Evolutionary conservation across 37 sponge, comb jelly and placozoan species (phyloP), one percentile per base, ranked within the genome.

Genomic region (Aphrocallistes beatrix): DNA sequence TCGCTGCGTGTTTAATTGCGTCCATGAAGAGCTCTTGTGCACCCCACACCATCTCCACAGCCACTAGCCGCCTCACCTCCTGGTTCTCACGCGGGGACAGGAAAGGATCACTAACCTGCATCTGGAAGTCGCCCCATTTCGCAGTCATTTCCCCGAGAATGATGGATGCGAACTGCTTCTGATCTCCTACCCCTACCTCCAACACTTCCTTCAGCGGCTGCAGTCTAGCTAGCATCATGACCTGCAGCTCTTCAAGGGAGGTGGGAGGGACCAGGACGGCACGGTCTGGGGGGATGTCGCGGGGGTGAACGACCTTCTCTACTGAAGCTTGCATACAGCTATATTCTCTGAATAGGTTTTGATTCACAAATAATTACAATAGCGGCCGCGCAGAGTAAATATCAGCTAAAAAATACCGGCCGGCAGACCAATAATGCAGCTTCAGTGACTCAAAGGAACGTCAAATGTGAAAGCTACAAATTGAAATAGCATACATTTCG

Each of bases 31-130:
- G 75, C 10, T 30, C 75, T 30, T 60, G 75, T 3, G 75, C 10
- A 3, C 75, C 3, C 75, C n/a, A 25, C 25, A 60, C 75, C n/a
- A 60, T 60, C 75, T 60, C 75, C 75, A 60, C 75, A 19, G 75
- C 75, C 25, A 60, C 75, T 13, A 60, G 34, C n/a, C 75, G 75
- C 75, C 34, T 3, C 25, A 60, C 21, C 34, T 60, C 75, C 75
- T 60, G 75, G 75, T 60, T 60, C 75, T 60, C 75, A 13, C 75
- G 75, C 10, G 17, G 17, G 34, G 75, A 60, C 75, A 60, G 75
- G 75, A 60, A 60, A 3, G 75, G 75, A 13, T 60, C 75, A 13
- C 34, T 60, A 32, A 13, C n/a, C 75, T 60, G 75, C 75, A 13
- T 60, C 34, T 60, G 25, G 75, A 60, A 60, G 34, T 60, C 75